Evolutionary conservation across 2,797 vertebrate genomes (phyloP).

Genomic region (Notoglanidium macrostoma): DNA sequence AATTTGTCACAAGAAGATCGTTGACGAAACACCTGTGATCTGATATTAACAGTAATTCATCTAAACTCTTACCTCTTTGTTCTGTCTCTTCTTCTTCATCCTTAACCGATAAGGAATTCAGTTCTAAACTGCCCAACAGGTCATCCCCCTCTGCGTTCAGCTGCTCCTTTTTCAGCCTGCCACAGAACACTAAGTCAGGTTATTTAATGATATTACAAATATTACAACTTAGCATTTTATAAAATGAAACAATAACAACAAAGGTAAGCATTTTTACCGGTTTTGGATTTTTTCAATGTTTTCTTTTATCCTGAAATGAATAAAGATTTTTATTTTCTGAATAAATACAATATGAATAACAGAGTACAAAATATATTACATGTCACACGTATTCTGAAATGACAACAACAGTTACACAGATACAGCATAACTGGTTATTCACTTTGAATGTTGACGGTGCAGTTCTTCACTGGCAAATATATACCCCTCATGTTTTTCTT

Average conservation of each 20-base stretch:
- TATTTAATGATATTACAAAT: constrained; percentile 9
- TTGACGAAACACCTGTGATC: neutral
- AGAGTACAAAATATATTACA: neutral
- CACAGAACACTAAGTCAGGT: neutral
- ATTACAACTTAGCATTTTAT: neutral
- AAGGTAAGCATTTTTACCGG: constrained; percentile 64
- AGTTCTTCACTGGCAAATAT: neutral
- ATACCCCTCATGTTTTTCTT: neutral
- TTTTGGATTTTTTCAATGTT: constrained; percentile 72
- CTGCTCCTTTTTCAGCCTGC: constrained; percentile 69
- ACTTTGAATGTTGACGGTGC: neutral
- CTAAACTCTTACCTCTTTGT: constrained; percentile 3
- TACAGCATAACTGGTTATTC: neutral
- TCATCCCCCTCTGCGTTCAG: constrained; percentile 63
- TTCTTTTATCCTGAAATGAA: constrained; percentile 73
- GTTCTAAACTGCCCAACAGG: constrained; percentile 59
- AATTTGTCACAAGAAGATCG: neutral
- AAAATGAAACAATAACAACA: neutral
- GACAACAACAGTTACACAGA: neutral
- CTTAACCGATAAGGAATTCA: constrained; percentile 63
- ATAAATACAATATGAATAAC: constrained; percentile 25
- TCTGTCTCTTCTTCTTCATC: constrained; percentile 48
- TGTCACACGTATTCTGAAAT: neutral
- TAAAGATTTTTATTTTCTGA: neutral
- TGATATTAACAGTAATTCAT: neutral